Percentiles rank a stretch among this genome's conserved stretches.
phyloP scores from a whole-genome alignment of 2,797 vertebrate species.

The Lycodopsis pacificus region DNA sequence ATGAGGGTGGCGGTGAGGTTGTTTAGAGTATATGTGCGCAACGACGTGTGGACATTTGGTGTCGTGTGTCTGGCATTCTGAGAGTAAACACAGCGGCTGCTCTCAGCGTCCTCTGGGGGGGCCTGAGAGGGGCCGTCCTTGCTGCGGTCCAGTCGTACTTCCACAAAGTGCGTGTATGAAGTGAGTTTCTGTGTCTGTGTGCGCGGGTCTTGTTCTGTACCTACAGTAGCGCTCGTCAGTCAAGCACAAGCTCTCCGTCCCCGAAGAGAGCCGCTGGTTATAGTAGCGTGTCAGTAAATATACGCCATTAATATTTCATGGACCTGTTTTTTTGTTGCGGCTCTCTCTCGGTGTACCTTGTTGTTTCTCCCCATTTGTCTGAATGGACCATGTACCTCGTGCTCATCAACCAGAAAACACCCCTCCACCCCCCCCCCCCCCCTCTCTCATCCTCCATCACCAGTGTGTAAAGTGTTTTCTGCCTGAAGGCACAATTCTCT shows the following conservation, averaged over 20 bases:
- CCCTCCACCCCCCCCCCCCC: constrained; percentile 37
- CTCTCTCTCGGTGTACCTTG: constrained; percentile 68
- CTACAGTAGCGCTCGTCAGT: constrained; percentile 66
- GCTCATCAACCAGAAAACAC: constrained; percentile 81
- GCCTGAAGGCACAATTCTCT: constrained; percentile 81
- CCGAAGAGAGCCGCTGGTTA: constrained; percentile 71
- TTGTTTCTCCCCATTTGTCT: constrained; percentile 81
- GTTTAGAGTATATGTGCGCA: neutral
- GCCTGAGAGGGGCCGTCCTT: constrained; percentile 35
- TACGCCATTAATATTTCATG: constrained; percentile 86
- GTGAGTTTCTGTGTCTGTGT: constrained; percentile 70
- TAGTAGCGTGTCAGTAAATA: constrained; percentile 81
- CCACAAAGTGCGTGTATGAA: constrained; percentile 54
- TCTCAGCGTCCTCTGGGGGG: constrained; percentile 41
- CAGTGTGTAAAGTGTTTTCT: constrained; percentile 80
- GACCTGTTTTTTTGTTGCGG: constrained; percentile 64
- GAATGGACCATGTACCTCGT: constrained; percentile 80
- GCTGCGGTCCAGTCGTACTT: constrained; percentile 60
- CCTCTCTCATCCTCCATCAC: constrained; percentile 64
- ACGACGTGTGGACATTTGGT: constrained; percentile 3
- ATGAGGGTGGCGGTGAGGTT: neutral
- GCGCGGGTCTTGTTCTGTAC: constrained; percentile 56
- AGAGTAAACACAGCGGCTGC: constrained; percentile 25
- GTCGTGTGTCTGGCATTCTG: constrained; percentile 23
- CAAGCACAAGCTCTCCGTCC: constrained; percentile 65